phyloP scores from a whole-genome alignment of 2,113 vertebrate genomes.

The Amazona guildingii region DNA sequence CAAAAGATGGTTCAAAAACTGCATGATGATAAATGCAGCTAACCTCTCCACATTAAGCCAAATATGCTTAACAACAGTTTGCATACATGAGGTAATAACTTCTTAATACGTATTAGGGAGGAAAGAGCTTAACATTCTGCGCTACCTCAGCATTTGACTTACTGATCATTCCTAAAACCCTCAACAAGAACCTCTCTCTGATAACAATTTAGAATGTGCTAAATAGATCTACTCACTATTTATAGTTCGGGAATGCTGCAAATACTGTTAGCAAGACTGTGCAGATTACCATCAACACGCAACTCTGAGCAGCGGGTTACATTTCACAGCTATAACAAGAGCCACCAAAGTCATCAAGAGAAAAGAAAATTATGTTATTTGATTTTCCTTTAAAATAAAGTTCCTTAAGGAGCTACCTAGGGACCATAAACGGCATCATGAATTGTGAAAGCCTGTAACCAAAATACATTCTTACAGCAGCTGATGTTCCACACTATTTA shows the following conservation, averaged over 20 bases:
- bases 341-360: neutral
- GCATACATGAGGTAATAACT: neutral
- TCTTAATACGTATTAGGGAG: neutral
- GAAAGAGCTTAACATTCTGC: neutral
- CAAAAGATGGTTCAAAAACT: neutral
- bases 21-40: neutral
- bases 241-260: neutral
- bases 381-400: neutral
- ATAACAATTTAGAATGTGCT: neutral
- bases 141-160: neutral
- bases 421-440: neutral
- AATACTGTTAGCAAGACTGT: neutral
- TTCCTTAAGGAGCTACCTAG: neutral
- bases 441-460: neutral
- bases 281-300: neutral
- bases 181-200: neutral
- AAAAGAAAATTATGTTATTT: neutral
- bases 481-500: neutral
- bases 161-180: neutral
- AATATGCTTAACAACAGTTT: neutral
- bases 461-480: neutral
- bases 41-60: neutral
- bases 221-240: neutral
- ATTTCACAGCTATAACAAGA: neutral
- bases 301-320: neutral